Conservation (phyloP, 2,797 vertebrate species). For the Tolypeutes matacus region DNA sequence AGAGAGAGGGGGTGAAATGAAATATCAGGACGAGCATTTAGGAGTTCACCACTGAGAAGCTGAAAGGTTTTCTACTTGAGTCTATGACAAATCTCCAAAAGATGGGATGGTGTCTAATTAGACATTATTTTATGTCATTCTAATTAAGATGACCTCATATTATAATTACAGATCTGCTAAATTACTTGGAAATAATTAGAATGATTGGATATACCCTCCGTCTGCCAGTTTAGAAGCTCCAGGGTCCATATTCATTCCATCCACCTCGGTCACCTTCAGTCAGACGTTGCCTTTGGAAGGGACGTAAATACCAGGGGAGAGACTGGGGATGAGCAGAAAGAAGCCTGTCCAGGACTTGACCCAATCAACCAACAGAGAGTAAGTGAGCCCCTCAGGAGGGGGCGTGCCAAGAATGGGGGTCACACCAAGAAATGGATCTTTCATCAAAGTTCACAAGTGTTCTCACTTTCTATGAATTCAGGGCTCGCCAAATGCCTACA, state of each 20-base stretch:
- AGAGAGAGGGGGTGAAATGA: slow-evolving; percentile 29
- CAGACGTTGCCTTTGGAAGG: not conserved
- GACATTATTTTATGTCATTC: slow-evolving; percentile 77
- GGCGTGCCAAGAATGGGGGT: not conserved
- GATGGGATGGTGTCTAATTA: slow-evolving; percentile 82
- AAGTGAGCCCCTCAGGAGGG: accelerated
- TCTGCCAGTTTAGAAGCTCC: slow-evolving; percentile 73
- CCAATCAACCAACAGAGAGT: accelerated
- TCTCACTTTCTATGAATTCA: not conserved
- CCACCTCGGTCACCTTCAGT: slow-evolving; percentile 45
- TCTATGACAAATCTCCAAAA: slow-evolving; percentile 79
- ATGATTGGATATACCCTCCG: slow-evolving; percentile 66
- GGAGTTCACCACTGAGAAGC: slow-evolving; percentile 76
- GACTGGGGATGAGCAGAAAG: not conserved
- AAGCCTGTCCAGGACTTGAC: accelerated
- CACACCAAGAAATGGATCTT: not conserved
- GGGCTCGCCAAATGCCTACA: not conserved
- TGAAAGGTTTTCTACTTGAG: slow-evolving; percentile 82
- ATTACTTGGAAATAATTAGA: slow-evolving; percentile 82
- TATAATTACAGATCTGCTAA: slow-evolving; percentile 83
- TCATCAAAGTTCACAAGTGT: not conserved
- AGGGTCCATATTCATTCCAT: slow-evolving; percentile 47
- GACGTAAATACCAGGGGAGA: not conserved
- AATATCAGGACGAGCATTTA: slow-evolving; percentile 76
- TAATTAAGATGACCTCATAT: slow-evolving; percentile 84